phyloP scores from a whole-genome alignment of 2,888 invertebrate genomes.

The Meghimatium bilineatum region DNA sequence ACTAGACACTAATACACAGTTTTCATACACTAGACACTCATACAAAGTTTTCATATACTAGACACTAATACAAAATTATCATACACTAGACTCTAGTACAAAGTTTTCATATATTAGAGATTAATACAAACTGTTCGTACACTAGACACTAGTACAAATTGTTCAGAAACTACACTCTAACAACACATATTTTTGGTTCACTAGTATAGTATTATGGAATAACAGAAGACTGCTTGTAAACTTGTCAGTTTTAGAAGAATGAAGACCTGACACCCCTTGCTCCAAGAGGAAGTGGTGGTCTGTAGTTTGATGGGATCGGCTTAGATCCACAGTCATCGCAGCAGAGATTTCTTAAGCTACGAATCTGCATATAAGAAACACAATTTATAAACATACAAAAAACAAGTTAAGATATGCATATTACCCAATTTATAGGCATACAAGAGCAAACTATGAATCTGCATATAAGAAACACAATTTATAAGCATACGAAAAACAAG shows the following conservation, averaged over 20 bases:
- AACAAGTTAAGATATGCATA: too few species aligned
- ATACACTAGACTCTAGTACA: too few species aligned
- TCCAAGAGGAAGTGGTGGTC: constrained; percentile 60
- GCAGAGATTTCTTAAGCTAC: constrained; percentile 53
- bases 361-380: constrained; percentile 50
- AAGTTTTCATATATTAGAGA: too few species aligned
- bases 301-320: constrained; percentile 58
- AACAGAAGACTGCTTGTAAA: not conserved
- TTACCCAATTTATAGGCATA: too few species aligned
- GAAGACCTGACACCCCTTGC: constrained; percentile 56
- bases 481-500: too few species aligned
- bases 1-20: too few species aligned
- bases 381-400: too few species aligned
- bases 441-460: constrained; percentile 56
- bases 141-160: not conserved
- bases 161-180: not conserved
- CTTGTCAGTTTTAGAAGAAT: constrained; percentile 24
- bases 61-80: too few species aligned
- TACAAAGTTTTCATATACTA: too few species aligned
- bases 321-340: constrained; percentile 50
- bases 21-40: too few species aligned
- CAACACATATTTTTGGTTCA: not conserved
- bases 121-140: not conserved
- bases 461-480: constrained; percentile 9
- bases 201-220: not conserved